Percentiles rank a stretch among this genome's conserved stretches.
These are phyloP conservation scores for Scaptomyza cyrtandrae DNA, from an alignment of 2,888 invertebrate genomes.

Conservation along the genomic window DNA sequence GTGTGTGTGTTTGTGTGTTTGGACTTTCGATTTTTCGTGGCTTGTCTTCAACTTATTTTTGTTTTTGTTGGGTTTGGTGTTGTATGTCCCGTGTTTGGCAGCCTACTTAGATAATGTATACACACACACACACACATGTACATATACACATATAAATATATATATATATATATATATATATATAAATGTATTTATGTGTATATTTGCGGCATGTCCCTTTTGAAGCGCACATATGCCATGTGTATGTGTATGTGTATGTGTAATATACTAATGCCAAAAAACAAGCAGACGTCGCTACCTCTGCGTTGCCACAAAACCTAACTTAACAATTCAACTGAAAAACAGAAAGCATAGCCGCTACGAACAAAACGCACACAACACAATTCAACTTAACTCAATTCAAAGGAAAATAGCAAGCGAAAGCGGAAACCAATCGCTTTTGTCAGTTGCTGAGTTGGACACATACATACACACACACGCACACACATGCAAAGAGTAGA, in stretches of 20 bases:
- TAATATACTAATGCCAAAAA: constrained; percentile 34
- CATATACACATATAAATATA: not conserved
- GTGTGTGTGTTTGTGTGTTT: constrained; percentile 50
- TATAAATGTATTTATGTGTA: not conserved
- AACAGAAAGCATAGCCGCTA: constrained; percentile 11
- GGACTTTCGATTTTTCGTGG: constrained; percentile 75
- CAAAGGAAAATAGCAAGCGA: constrained; percentile 44
- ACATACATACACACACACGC: not conserved
- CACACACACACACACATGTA: no score
- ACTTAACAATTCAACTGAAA: constrained; percentile 34
- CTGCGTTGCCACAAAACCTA: constrained; percentile 64
- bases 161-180: not conserved
- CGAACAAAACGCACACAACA: constrained; percentile 55
- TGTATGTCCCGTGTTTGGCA: constrained; percentile 32
- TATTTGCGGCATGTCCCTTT: constrained; percentile 66
- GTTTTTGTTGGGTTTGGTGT: constrained; percentile 48
- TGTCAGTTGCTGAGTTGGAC: constrained; percentile 3
- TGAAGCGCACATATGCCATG: constrained; percentile 70
- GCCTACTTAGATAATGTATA: constrained; percentile 53
- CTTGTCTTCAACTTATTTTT: constrained; percentile 62
- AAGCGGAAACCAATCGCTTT: constrained; percentile 32
- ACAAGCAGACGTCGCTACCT: constrained; percentile 4
- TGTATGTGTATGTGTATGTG: constrained; percentile 11
- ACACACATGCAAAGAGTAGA: not conserved
- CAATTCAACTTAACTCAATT: constrained; percentile 73